A percentile compares a stretch with the other conserved stretches of the same genome.
phyloP scores from a whole-genome alignment of 2,113 vertebrate species.

The Donacobius atricapilla region DNA sequence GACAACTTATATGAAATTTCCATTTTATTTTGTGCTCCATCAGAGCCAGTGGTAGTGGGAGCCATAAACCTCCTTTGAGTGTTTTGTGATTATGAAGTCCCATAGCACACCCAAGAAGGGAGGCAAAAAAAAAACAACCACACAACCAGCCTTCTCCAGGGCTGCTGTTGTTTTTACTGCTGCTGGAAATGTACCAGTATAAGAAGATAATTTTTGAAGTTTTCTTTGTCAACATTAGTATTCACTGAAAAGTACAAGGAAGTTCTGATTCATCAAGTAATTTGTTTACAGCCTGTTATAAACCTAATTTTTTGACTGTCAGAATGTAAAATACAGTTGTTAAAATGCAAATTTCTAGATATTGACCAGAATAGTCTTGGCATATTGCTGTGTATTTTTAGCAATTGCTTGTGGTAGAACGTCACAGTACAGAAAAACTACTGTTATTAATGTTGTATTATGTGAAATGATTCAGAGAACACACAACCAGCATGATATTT shows the following conservation, averaged over 20 bases:
- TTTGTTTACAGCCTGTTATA: neutral
- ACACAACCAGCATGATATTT: neutral
- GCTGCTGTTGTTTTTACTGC: neutral
- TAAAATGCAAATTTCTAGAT: neutral
- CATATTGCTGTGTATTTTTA: neutral
- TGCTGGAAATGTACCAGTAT: neutral
- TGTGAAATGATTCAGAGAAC: conserved; percentile 8
- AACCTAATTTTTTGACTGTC: neutral
- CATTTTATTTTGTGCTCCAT: neutral
- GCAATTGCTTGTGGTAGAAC: neutral
- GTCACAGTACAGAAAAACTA: neutral
- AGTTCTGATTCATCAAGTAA: neutral
- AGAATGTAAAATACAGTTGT: neutral
- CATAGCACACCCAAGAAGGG: neutral
- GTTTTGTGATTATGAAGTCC: neutral
- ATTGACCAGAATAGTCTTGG: neutral
- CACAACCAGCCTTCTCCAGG: neutral
- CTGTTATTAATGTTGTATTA: neutral
- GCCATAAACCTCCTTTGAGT: neutral
- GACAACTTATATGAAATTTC: neutral
- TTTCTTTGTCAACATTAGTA: neutral
- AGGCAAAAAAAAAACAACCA: rapidly evolving
- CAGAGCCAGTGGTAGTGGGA: neutral
- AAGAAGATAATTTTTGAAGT: neutral
- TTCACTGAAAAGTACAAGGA: neutral